Base-by-base conservation (phyloP, 2,888 invertebrate genomes). In the Macropis europaea region DNA sequence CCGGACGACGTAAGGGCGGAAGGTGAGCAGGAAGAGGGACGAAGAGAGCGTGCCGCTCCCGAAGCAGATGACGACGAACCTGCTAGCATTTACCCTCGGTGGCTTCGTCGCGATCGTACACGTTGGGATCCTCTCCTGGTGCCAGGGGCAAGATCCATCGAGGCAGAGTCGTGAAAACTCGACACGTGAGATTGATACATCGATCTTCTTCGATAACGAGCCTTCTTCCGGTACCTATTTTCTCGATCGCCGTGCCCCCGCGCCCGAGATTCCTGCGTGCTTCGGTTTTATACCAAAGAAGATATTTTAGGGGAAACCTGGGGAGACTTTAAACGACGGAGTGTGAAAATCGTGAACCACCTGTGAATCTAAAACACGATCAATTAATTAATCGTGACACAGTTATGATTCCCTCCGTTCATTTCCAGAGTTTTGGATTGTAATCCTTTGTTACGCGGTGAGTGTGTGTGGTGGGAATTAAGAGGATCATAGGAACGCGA, bases 1-100 rank as follows among this genome's bases (percentile, higher is more conserved):
- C 60, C 43, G 34, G 62, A 42, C 47, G 47, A 54, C 45, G 63
- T 67, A 36, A 36, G 56, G 42, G 68, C 42, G 64, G 42, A 52
- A 60, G 54, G 34, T 28, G 50, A 60, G 22, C 52, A 36, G 43
- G 36, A 48, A 19, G 52, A 47, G 72, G 28, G 57, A 53, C 42
- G 45, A 26, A 64, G 48, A 30, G 45, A 24, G 60, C 53, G 72
- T 53, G 76, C 73, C 69, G 74, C 76, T 76, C 73, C 74, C 73
- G 80, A 74, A 69, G 47, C 80, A 62, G 77, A 82, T 80, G 73
- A 80, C 62, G 73, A 67, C 47, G 45, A 48, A 38, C 50, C 62
- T 63, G 45, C 59, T 48, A 66, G 69, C 68, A 66, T 72, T 73
- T 72, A 54, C 72, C 76, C 61, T 62, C 70, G 70, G 22, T 24